Evolutionary conservation across 2,113 vertebrate genomes (phyloP).

Genomic region (Chloropsis hardwickii): DNA sequence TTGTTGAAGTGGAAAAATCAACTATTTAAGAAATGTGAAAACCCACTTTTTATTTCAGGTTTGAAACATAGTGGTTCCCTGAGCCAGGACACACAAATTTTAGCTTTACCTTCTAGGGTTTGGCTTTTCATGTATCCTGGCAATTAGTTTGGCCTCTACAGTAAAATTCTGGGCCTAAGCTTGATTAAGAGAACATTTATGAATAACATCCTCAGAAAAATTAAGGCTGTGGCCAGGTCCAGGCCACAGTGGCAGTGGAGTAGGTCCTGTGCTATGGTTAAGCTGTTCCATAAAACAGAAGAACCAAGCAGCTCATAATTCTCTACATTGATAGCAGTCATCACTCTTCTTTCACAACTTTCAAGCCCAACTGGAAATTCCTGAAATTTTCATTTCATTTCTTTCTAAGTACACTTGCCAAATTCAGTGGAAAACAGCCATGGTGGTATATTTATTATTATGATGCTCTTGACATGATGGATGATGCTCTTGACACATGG

Average conservation of each 20-base stretch:
- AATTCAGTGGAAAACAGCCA: background rate
- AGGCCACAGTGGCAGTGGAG: background rate
- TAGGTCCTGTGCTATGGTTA: background rate
- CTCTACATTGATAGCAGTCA: constrained; percentile 35
- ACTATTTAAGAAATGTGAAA: constrained; percentile 76
- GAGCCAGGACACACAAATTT: constrained; percentile 84
- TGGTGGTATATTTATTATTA: background rate
- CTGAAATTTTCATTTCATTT: constrained; percentile 47
- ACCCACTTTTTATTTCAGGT: constrained; percentile 56
- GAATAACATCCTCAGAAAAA: constrained; percentile 84
- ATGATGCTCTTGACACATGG: background rate
- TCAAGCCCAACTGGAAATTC: constrained; percentile 8
- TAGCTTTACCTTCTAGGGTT: constrained; percentile 78
- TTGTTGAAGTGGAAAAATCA: constrained; percentile 81
- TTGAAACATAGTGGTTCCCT: constrained; percentile 34
- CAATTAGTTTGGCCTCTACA: constrained; percentile 71
- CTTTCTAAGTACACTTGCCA: background rate
- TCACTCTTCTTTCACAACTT: constrained; percentile 19
- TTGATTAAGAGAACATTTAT: constrained; percentile 84
- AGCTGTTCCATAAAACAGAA: constrained; percentile 39
- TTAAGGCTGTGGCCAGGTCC: constrained; percentile 34
- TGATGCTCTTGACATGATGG: background rate
- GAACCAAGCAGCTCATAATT: constrained; percentile 51
- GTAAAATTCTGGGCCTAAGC: constrained; percentile 71
- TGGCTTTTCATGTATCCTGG: constrained; percentile 66